Evolutionary conservation across 1,140 invertebrate genomes (phyloP), one percentile per base, ranked within the genome.

Genomic region (Polypedilum pembai): DNA sequence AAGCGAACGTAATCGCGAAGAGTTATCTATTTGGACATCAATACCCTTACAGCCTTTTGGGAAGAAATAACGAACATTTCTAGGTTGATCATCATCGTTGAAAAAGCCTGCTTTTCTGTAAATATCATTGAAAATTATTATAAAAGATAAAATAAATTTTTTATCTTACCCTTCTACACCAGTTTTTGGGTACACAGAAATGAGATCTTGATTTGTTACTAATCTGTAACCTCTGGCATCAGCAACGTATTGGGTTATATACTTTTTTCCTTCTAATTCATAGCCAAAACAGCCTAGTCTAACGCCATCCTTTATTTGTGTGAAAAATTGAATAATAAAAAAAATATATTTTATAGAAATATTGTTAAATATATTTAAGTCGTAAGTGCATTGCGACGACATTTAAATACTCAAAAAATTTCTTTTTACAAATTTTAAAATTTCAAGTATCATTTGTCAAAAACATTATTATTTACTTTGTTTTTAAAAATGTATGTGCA

Each of bases 1-100:
- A 0, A 69, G 10, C 1, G 17, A 20, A 0, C 65, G 17, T 7
- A 69, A 12, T 8, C 65, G 17, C 1, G 65, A 69, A 8, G 17
- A 20, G 10, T 69, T 69, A 18, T 69, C 65, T 18, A 69, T 69
- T 20, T 20, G 65, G 0, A 69, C 65, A 20, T 69, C 65, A 69
- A 69, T 69, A 20, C 65, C 65, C 12, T 69, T 69, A 21, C 65
- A 69, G 7, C 65, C 65, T 20, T 69, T 21, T 10, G 65, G 65
- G 20, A 69, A 69, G 10, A 20, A 18, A 18, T 69, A 69, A 0
- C 20, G 17, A 18, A 69, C 20, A 12, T 69, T 69, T 20, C 65
- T 8, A 10, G 17, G 17, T 7, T n/a, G n/a, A 69, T 69, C 20
- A 18, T 18, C 17, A 21, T 69, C 65, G 7, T 69, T 18, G 3